phyloP scores from a whole-genome alignment of 2,797 vertebrate genomes.

The Bradypodion ventrale region DNA sequence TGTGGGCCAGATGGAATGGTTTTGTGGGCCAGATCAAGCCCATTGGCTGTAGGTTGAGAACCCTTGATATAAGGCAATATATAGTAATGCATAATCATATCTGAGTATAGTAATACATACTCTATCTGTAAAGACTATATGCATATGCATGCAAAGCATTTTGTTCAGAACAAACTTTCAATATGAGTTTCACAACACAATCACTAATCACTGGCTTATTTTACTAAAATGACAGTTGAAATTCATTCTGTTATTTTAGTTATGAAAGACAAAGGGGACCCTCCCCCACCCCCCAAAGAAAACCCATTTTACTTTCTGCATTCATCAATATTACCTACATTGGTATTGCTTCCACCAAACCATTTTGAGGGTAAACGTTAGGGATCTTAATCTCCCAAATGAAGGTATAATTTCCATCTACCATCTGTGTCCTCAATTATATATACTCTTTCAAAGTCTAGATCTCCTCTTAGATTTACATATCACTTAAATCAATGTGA shows the following conservation, averaged over 20 bases:
- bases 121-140: no score
- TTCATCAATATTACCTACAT: no score
- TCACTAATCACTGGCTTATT: background rate
- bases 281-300: background rate
- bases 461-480: background rate
- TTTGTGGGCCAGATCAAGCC: no score
- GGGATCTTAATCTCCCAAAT: background rate
- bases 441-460: slow-evolving; percentile 16
- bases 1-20: no score
- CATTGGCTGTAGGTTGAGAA: no score
- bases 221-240: no score
- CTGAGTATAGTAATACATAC: no score
- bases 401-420: background rate
- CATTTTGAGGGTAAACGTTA: background rate
- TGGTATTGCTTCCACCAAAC: background rate
- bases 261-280: background rate
- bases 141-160: background rate
- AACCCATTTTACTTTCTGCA: background rate
- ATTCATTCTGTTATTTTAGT: no score
- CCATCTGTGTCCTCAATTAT: background rate
- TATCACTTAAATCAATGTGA: background rate
- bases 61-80: no score
- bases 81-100: no score
- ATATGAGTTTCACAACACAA: background rate
- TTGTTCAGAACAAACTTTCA: background rate